Evolutionary conservation across 2,888 invertebrate genomes (phyloP).

Genomic region (Nemotelus pantherinus): DNA sequence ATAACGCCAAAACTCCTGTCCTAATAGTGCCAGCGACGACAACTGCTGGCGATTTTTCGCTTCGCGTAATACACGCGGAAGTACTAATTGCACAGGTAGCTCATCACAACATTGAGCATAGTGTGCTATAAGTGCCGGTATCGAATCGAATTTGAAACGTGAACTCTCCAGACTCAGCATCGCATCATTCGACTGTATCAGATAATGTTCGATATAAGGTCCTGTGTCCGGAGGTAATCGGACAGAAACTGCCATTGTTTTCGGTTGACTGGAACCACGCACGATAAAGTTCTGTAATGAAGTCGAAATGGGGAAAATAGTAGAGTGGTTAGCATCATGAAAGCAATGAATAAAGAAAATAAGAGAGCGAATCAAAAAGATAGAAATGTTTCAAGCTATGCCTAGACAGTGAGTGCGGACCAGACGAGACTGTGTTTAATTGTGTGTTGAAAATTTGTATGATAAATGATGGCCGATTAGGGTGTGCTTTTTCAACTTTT

Average conservation of each 20-base stretch:
- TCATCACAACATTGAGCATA: constrained; percentile 95
- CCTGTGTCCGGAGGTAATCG: constrained; percentile 87
- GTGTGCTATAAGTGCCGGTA: constrained; percentile 91
- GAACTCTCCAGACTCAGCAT: constrained; percentile 92
- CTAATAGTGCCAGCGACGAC: constrained; percentile 87
- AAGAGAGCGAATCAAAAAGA: neutral
- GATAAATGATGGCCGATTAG: constrained; percentile 43
- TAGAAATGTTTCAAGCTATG: constrained; percentile 6
- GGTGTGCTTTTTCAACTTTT: neutral
- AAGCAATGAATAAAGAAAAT: neutral
- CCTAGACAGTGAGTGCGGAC: neutral
- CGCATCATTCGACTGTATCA: constrained; percentile 85
- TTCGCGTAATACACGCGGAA: constrained; percentile 86
- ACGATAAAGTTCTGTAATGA: constrained; percentile 89
- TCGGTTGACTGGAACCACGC: constrained; percentile 90
- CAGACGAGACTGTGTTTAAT: constrained; percentile 47
- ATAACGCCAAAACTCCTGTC: constrained; percentile 87
- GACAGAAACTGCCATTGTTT: constrained; percentile 95
- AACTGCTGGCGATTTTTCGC: constrained; percentile 91
- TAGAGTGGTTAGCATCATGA: constrained; percentile 1
- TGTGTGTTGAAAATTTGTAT: constrained; percentile 48
- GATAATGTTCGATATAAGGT: constrained; percentile 94
- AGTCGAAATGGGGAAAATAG: constrained; percentile 5
- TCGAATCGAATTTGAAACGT: constrained; percentile 90
- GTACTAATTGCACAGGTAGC: constrained; percentile 86